phyloP scores from a whole-genome alignment of 1,140 invertebrate genomes.

The Tetragnatha versicolor region DNA sequence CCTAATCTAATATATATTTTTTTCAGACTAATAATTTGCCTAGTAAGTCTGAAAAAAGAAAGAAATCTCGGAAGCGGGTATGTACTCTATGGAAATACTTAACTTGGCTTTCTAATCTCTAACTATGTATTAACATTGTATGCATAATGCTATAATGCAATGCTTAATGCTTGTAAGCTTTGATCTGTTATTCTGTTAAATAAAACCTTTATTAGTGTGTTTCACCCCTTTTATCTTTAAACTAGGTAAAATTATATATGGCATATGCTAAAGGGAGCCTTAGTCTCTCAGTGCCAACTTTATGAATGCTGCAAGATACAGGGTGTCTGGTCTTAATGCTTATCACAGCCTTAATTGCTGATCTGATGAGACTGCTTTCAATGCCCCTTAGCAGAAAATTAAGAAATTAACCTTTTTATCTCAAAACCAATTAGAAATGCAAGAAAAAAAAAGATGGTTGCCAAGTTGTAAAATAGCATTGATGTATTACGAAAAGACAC shows the following conservation, averaged over 20 bases:
- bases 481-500: no score
- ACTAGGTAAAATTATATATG: neutral
- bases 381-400: no score
- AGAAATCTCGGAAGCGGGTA: conserved; percentile 45
- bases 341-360: no score
- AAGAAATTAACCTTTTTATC: no score
- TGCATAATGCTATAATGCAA: neutral
- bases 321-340: no score
- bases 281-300: no score
- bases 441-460: no score
- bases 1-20: neutral
- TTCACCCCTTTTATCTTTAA: neutral
- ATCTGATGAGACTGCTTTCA: no score
- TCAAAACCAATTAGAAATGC: no score
- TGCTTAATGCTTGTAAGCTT: neutral
- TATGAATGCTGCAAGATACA: no score
- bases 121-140: neutral
- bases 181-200: neutral
- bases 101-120: neutral
- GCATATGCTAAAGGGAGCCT: no score
- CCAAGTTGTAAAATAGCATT: no score
- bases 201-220: neutral
- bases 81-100: neutral
- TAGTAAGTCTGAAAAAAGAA: conserved; percentile 48
- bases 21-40: conserved; percentile 48